Base-by-base conservation (phyloP, 2,113 vertebrate genomes). In the Daboia siamensis region DNA sequence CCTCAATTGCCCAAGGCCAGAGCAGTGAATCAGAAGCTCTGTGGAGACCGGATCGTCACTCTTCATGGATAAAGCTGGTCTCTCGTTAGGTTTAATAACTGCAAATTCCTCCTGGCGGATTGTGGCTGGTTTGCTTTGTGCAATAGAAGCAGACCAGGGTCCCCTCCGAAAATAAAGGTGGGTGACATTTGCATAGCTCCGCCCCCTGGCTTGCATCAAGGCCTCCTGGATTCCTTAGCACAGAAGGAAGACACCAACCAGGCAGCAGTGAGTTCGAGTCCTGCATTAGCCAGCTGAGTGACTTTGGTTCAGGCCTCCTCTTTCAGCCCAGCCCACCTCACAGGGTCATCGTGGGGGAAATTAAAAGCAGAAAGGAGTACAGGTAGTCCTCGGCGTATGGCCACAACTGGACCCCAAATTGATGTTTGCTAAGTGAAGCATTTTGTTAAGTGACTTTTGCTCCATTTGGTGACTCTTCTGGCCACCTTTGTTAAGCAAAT, bases 61-160 rank as follows among this genome's bases (percentile, higher is more conserved):
- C 39, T 51, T 15, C 74, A 91, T 74, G 55, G 93, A 61, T 64
- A 86, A 94, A 95, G 57, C 46, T 20, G 39, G 20, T 48, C 33
- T 57, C 55, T 21, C 21, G 57, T 59, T 86, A 90, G n/a, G 39
- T 80, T 54, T 90, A 84, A 90, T 84, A 39, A 24, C 26, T 1
- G 52, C 80, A 90, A 12, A 3, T n/a, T 54, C n/a, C 26, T 51
- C 4, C 33, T 90, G 15, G 29, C 61, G 33, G 29, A 6, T 9
- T 48, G 57, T 0, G 20, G 15, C 56, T 64, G 17, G 48, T 46
- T 69, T 80, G 17, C 87, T 88, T 52, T 88, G 51, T 39, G 20
- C 15, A 7, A 33, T 26, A 20, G 11, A 44, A 56, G 51, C 2
- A 23, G 13, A 24, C 0, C 5, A 52, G 86, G 24, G 7, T 29